These are phyloP conservation scores for Nesidiocoris tenuis DNA, from an alignment of 2,888 invertebrate species.

Conservation along the genomic window DNA sequence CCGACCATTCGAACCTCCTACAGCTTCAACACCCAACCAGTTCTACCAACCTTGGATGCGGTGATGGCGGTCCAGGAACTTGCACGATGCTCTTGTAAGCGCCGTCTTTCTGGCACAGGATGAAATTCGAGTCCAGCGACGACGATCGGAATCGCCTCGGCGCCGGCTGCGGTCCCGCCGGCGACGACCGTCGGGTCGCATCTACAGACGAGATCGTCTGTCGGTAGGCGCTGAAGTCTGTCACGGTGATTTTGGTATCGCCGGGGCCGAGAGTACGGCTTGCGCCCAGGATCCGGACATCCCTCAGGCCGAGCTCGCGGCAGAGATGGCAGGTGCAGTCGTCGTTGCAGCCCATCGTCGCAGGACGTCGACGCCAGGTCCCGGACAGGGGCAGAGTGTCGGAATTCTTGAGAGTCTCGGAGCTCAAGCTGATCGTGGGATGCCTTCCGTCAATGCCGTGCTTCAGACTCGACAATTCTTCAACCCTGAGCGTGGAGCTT, in stretches of 20 bases:
- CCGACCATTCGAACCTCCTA: too few relatives aligned
- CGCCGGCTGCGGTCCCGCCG: slow-evolving; percentile 18
- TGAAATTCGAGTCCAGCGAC: slow-evolving; percentile 46
- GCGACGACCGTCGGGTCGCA: background rate
- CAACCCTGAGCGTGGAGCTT: background rate
- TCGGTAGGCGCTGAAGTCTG: background rate
- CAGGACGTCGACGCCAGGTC: background rate
- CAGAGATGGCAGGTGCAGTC: slow-evolving; percentile 75
- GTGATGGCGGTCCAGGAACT: slow-evolving; percentile 48
- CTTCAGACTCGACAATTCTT: background rate
- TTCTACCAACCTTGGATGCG: slow-evolving; percentile 16
- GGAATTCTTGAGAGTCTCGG: background rate
- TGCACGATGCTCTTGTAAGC: slow-evolving; percentile 49
- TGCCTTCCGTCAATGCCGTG: background rate
- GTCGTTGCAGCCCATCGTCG: slow-evolving; percentile 60
- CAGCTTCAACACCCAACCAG: too few relatives aligned
- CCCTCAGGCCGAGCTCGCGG: slow-evolving; percentile 60
- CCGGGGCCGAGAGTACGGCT: background rate
- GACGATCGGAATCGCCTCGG: slow-evolving; percentile 26
- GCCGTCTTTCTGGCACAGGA: slow-evolving; percentile 46
- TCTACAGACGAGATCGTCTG: background rate
- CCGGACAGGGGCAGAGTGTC: background rate
- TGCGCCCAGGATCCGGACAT: slow-evolving; percentile 17
- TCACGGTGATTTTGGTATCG: background rate
- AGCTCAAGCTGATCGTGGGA: background rate